These are phyloP conservation scores for Stenodera caucasica DNA, from an alignment of 2,888 invertebrate genomes.

Conservation along the genomic window DNA sequence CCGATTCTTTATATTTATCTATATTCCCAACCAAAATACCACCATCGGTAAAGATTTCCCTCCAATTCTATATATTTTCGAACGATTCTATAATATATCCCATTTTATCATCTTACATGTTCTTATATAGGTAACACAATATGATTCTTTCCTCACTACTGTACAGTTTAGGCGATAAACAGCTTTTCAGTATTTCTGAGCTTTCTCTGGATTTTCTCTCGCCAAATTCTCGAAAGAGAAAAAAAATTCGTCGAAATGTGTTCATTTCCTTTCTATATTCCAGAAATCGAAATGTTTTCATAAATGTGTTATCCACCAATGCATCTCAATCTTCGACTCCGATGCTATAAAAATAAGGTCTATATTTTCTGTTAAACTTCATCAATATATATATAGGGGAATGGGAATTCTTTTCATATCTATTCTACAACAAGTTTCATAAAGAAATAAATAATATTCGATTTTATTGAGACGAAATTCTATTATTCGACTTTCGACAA, in stretches of 20 bases:
- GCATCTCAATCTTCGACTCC: slow-evolving; percentile 23
- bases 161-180: slow-evolving; percentile 37
- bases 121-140: slow-evolving; percentile 18
- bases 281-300: slow-evolving; percentile 37
- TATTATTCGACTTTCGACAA: neutral
- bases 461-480: neutral
- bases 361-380: slow-evolving; percentile 22
- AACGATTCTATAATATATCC: slow-evolving; percentile 7
- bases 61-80: slow-evolving; percentile 12
- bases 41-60: neutral
- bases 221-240: slow-evolving; percentile 18
- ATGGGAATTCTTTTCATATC: neutral
- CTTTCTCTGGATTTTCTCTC: slow-evolving; percentile 42
- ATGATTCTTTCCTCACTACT: slow-evolving; percentile 25
- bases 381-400: too few species aligned
- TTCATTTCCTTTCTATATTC: slow-evolving; percentile 41
- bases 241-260: slow-evolving; percentile 41
- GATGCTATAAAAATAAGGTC: slow-evolving; percentile 23
- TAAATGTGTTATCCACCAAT: slow-evolving; percentile 35
- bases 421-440: neutral
- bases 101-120: slow-evolving; percentile 16
- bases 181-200: slow-evolving; percentile 41
- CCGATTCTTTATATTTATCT: slow-evolving; percentile 13
- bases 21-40: slow-evolving; percentile 5
- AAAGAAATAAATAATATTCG: neutral